Percentiles rank a stretch among this genome's conserved stretches.
phyloP scores from a whole-genome alignment of 2,888 invertebrate genomes.

The Morpho achilles region DNA sequence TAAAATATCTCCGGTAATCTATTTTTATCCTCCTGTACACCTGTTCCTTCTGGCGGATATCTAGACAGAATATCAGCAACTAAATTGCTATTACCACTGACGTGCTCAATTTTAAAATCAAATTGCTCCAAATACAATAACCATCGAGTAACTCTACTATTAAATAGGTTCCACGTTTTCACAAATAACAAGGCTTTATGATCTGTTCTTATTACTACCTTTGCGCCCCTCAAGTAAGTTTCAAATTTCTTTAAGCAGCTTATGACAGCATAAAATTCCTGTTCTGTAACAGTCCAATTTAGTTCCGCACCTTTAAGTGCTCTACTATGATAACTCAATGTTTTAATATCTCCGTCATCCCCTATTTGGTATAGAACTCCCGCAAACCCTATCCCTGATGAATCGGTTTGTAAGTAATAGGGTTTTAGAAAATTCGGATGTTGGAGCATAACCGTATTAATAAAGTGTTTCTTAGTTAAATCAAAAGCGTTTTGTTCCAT shows the following conservation, averaged over 20 bases:
- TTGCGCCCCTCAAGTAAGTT: too few relatives aligned
- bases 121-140: slow-evolving; percentile 29
- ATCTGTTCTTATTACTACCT: too few relatives aligned
- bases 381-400: slow-evolving; percentile 25
- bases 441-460: slow-evolving; percentile 16
- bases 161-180: slow-evolving; percentile 32
- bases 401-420: too few relatives aligned
- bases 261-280: slow-evolving; percentile 32
- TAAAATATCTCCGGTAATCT: slow-evolving; percentile 19
- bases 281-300: slow-evolving; percentile 32
- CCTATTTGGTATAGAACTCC: slow-evolving; percentile 26
- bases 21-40: slow-evolving; percentile 21
- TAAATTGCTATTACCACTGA: slow-evolving; percentile 22
- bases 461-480: slow-evolving; percentile 22
- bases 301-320: slow-evolving; percentile 21
- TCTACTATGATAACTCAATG: slow-evolving; percentile 29
- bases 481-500: slow-evolving; percentile 26
- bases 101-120: slow-evolving; percentile 27
- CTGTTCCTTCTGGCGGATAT: slow-evolving; percentile 14
- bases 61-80: slow-evolving; percentile 24
- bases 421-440: too few relatives aligned
- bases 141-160: slow-evolving; percentile 28
- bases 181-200: too few relatives aligned
- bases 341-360: slow-evolving; percentile 15
- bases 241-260: too few relatives aligned